Evolutionary conservation across 2,888 invertebrate genomes (phyloP), one percentile per base, ranked within the genome.

Genomic region (Melieria crassipennis): DNA sequence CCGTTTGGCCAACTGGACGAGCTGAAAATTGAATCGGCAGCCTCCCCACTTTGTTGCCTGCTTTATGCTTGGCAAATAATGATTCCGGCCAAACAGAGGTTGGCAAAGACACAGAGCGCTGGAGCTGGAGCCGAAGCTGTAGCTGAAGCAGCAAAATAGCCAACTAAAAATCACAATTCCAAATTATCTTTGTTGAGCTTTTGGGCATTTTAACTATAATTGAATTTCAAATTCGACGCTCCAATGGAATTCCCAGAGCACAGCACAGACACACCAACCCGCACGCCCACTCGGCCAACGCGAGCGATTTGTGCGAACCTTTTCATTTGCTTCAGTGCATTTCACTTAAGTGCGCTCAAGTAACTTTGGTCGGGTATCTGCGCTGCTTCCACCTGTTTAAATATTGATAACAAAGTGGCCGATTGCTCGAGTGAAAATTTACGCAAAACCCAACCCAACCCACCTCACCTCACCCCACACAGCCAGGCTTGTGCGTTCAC

Each of bases 321-420:
- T 70, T 70, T 65, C 58, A 64, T 70, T 48, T 65, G 70, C 70
- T 70, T 65, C 58, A 65, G 65, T 65, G 70, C 50, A 64, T 64
- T 70, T 70, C 70, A 64, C 65, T 70, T 70, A 70, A 70, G 58
- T 69, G 62, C 56, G 62, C 69, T 57, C 62, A 68, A 68, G 45
- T 62, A 68, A 68, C 45, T 61, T 63, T 69, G 42, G 62, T 71
- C 50, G 55, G 46, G 47, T 68, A 65, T 57, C 50, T 65, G 58
- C 55, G 13, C 42, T 72, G 62, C 70, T 77, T 76, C 75, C 73
- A 74, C 76, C 74, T 77, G 77, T 73, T 77, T 76, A 76, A 76
- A 77, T 77, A 77, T 77, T 77, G 77, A 77, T 77, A 73, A 74
- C 69, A 72, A 74, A 77, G 71, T 77, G 75, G 73, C 72, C 73